Evolutionary conservation across 2,113 vertebrate species (phyloP), one percentile per base, ranked within the genome.

Genomic region (Nerophis lumbriciformis): DNA sequence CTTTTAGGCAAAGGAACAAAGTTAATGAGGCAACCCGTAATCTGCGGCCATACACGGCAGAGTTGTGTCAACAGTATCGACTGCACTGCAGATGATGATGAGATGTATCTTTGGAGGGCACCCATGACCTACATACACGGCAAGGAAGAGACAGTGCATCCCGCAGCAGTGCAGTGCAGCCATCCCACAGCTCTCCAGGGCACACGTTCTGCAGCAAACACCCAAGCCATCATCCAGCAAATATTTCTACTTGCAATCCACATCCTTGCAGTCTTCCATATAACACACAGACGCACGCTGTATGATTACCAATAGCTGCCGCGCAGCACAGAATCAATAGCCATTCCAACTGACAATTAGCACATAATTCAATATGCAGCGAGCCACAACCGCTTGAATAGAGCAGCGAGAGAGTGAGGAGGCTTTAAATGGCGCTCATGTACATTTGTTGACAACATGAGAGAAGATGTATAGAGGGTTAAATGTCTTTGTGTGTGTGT

Each of bases 321-420:
- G 62, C 45, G 76, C 54, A 77, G 37, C 61, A 64, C 63, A 72
- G 63, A 88, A 90, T 90, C 89, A 91, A 90, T 90, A 88, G 19
- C 62, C 72, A 76, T 83, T 73, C 85, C 85, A 91, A 74, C 77
- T 87, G 71, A 79, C 80, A 89, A 90, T 92, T 93, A 91, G 81
- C 68, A 87, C 89, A 91, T 92, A 91, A 92, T 83, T 88, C 78
- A 88, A 74, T 80, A 66, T 87, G 80, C 68, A 61, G 60, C 82
- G 72, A 71, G 84, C 65, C 67, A 71, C 78, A 78, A 79, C 82
- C 71, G 66, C 61, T 73, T 53, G 58, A 71, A 71, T 48, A 63
- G 47, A 71, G 14, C 39, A 14, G 9, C 47, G 60, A 44, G 1
- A 13, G 0, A 50, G 42, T 36, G 49, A 16, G 51, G 28, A 53